Evolutionary conservation across 1,140 invertebrate genomes (phyloP), one percentile per base, ranked within the genome.

Genomic region (Lepidurus arcticus): DNA sequence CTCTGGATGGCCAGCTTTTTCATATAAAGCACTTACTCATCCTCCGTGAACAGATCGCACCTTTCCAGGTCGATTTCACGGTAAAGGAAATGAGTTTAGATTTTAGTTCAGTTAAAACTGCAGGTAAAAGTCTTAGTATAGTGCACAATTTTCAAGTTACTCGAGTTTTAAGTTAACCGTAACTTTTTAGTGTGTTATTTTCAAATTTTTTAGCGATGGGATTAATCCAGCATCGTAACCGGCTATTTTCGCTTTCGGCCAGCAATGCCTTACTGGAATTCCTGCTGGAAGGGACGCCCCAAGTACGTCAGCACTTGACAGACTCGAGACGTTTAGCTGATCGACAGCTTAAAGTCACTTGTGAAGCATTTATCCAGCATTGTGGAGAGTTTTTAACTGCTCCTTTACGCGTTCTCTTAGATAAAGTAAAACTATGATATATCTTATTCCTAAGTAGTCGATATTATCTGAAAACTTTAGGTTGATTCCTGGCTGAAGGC

Each of bases 11-110:
- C 0, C 91, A 95, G 83, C 86, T 99, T 8, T 99, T 99, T 86
- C 91, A 98, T 85, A 96, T 99, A 44, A 99, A 99, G 86, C 98
- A 99, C 87, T 86, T 99, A 73, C 86, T 99, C 4, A 99, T 99
- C 76, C 85, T 99, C 0, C 85, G 98, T 26, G 98, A 99, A 84
- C 78, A 99, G 86, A 98, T 99, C 47, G 95, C 96, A 1, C 97
- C 98, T 0, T 99, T 99, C 84, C 96, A 98, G 86, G 94, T 98
- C 0, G 96, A 98, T 82, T 97, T 98, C 82, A 92, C 94, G 0
- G 90, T 97, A 0, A 94, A 94, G 84, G 96, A 98, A 86, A 95
- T 94, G 0, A 91, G 90, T 74, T 84, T 98, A 78, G 96, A 98
- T 85, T 98, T 98, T 83, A 95, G 91, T 78, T 92, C 93, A 85